Evolutionary conservation across 2,797 vertebrate genomes (phyloP).

Genomic region (Streptopelia turtur): DNA sequence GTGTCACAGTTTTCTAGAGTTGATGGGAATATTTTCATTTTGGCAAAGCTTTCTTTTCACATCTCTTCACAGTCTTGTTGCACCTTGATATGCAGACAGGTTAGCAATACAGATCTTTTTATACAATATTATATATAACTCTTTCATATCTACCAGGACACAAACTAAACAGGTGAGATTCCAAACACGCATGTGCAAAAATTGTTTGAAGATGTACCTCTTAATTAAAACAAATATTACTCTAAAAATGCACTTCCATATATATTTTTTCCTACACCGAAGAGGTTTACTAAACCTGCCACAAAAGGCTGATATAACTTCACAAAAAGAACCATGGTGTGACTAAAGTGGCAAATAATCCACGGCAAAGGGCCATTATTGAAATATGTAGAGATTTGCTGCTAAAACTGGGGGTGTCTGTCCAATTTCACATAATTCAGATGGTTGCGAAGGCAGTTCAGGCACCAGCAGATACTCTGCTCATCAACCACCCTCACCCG

Average conservation of each 20-base stretch:
- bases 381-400: not conserved
- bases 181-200: not conserved
- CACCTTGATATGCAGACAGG: not conserved
- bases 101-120: not conserved
- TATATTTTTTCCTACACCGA: not conserved
- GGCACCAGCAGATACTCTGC: constrained; percentile 27
- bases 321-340: not conserved
- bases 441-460: not conserved
- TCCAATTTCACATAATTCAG: not conserved
- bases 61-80: not conserved
- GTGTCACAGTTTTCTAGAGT: not conserved
- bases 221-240: not conserved
- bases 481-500: constrained; percentile 56
- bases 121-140: not conserved
- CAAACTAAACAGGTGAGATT: not conserved
- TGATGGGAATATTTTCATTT: not conserved
- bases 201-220: not conserved
- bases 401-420: not conserved
- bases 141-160: not conserved
- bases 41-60: not conserved
- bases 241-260: not conserved
- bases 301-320: not conserved
- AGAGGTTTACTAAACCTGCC: not conserved
- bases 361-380: not conserved
- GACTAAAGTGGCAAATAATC: not conserved